Evolutionary conservation across 2,797 vertebrate species (phyloP).

Genomic region (Clarias pachynema): DNA sequence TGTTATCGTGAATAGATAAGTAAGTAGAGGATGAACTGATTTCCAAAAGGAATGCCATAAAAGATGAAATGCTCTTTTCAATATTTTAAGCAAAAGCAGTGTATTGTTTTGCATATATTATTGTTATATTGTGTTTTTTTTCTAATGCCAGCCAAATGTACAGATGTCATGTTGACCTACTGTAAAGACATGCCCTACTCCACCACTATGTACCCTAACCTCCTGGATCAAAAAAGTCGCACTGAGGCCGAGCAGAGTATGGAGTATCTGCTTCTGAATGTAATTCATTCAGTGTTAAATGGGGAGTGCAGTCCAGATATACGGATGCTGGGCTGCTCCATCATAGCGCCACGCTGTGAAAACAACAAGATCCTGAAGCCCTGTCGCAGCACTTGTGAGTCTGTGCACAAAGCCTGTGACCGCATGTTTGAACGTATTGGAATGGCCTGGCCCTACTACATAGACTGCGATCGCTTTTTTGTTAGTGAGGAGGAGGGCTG

Average conservation of each 20-base stretch:
- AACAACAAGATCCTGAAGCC: constrained; percentile 73
- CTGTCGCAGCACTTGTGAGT: constrained; percentile 82
- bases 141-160: constrained; percentile 74
- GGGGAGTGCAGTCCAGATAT: constrained; percentile 88
- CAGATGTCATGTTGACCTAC: constrained; percentile 78
- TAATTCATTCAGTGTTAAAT: constrained; percentile 83
- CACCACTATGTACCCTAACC: constrained; percentile 83
- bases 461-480: constrained; percentile 90
- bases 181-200: constrained; percentile 84
- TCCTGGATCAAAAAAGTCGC: constrained; percentile 80
- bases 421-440: constrained; percentile 84
- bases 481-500: constrained; percentile 83
- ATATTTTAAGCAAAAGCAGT: too few relatives aligned
- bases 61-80: too few relatives aligned
- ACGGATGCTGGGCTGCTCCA: constrained; percentile 88
- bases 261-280: constrained; percentile 89
- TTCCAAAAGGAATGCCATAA: too few relatives aligned
- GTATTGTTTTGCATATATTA: not conserved
- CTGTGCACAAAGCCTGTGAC: constrained; percentile 74
- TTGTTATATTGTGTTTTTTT: not conserved
- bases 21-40: too few relatives aligned
- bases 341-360: constrained; percentile 86
- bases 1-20: too few relatives aligned
- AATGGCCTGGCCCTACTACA: constrained; percentile 98
- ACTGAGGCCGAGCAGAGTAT: constrained; percentile 80